These are phyloP conservation scores for Perodicticus potto DNA, from an alignment of 2,797 vertebrate species.

Conservation along the genomic window DNA sequence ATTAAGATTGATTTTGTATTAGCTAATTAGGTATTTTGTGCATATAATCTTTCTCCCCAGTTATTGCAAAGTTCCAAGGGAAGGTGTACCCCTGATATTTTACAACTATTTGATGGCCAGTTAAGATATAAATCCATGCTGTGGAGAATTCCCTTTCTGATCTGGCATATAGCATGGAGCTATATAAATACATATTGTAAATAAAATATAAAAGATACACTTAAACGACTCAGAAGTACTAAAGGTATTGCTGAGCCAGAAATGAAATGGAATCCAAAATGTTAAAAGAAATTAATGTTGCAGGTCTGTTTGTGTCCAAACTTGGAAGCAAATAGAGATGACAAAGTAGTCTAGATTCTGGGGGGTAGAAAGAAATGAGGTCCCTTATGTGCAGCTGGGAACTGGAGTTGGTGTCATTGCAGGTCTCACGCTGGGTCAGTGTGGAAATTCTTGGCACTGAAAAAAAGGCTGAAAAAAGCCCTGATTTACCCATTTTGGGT, in stretches of 20 bases:
- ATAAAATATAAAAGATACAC: conserved; percentile 36
- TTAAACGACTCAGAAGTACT: background rate
- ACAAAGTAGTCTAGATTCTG: background rate
- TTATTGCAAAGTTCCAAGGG: conserved; percentile 38
- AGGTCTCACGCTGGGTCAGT: background rate
- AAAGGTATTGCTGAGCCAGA: conserved; percentile 1
- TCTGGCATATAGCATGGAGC: conserved; percentile 18
- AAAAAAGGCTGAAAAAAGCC: background rate
- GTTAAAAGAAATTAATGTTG: background rate
- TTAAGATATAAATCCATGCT: conserved; percentile 58
- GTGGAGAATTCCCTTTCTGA: conserved; percentile 42
- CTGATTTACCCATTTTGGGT: background rate
- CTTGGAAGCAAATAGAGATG: background rate
- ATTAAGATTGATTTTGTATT: conserved; percentile 56
- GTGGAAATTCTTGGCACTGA: background rate
- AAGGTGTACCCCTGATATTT: conserved; percentile 47
- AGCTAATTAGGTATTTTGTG: conserved; percentile 21
- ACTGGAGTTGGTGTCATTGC: background rate
- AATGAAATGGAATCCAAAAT: background rate
- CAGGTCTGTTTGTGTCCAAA: background rate
- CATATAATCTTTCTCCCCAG: conserved; percentile 34
- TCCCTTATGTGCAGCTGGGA: background rate
- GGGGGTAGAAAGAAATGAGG: background rate
- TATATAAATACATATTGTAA: too few species aligned
- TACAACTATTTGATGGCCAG: conserved; percentile 52